Evolutionary conservation across 2,113 vertebrate species (phyloP).

Genomic region (Cisticola juncidis): DNA sequence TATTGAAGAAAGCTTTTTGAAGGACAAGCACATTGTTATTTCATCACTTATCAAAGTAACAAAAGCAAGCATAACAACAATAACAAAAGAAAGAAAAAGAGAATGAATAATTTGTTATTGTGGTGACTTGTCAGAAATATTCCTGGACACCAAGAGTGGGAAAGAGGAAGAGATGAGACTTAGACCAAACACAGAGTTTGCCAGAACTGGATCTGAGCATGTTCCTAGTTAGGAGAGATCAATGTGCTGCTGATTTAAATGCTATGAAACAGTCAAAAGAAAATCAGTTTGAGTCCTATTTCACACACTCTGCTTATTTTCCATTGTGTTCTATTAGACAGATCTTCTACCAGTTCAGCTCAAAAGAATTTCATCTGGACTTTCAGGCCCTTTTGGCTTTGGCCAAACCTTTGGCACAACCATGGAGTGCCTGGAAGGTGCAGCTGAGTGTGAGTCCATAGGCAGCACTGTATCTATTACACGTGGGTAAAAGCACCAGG

Average conservation of each 20-base stretch:
- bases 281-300: background rate
- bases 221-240: background rate
- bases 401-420: background rate
- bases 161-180: background rate
- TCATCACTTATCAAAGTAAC: background rate
- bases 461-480: background rate
- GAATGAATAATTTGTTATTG: background rate
- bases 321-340: background rate
- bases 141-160: background rate
- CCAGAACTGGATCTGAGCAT: background rate
- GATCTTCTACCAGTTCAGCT: background rate
- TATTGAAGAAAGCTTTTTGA: background rate
- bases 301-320: background rate
- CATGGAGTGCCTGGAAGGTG: background rate
- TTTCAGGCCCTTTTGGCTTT: background rate
- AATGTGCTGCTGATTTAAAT: background rate
- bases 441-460: background rate
- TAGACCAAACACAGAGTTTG: background rate
- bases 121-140: background rate
- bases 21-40: background rate
- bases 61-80: background rate
- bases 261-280: background rate
- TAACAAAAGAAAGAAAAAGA: background rate
- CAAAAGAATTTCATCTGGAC: background rate
- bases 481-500: rapidly evolving